Evolutionary conservation across 1,140 invertebrate genomes (phyloP).

Genomic region (Aphidius ervi): DNA sequence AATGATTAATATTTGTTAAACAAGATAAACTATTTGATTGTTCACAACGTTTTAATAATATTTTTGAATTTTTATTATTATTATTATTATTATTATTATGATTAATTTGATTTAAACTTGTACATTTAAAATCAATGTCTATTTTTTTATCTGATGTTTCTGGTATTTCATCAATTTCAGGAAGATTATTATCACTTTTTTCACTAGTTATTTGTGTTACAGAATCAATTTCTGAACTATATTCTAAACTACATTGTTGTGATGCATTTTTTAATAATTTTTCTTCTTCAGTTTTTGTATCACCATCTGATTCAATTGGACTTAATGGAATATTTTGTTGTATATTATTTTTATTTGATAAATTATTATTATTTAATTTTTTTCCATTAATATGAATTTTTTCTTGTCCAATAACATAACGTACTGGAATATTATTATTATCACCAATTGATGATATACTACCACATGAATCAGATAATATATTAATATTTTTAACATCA

Average conservation of each 20-base stretch:
- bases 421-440: conserved; percentile 42
- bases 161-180: conserved; percentile 41
- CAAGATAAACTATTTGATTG: conserved; percentile 44
- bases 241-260: conserved; percentile 61
- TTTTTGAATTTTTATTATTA: conserved; percentile 3
- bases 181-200: conserved; percentile 45
- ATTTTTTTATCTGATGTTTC: conserved; percentile 20
- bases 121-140: conserved; percentile 19
- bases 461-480: conserved; percentile 59
- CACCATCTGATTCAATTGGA: conserved; percentile 44
- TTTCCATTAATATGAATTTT: conserved; percentile 32
- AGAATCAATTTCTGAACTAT: conserved; percentile 71
- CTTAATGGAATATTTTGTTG: conserved; percentile 28
- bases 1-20: conserved; percentile 29
- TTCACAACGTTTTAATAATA: conserved; percentile 25
- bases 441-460: conserved; percentile 49
- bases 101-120: conserved; percentile 24
- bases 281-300: conserved; percentile 51
- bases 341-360: conserved; percentile 35
- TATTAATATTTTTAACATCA: conserved; percentile 61
- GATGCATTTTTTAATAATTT: conserved; percentile 56
- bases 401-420: conserved; percentile 47
- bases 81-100: conserved; percentile 3
- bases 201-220: conserved; percentile 58
- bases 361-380: conserved; percentile 42